phyloP scores from a whole-genome alignment of 2,113 vertebrate genomes.

The Eolophus roseicapilla region DNA sequence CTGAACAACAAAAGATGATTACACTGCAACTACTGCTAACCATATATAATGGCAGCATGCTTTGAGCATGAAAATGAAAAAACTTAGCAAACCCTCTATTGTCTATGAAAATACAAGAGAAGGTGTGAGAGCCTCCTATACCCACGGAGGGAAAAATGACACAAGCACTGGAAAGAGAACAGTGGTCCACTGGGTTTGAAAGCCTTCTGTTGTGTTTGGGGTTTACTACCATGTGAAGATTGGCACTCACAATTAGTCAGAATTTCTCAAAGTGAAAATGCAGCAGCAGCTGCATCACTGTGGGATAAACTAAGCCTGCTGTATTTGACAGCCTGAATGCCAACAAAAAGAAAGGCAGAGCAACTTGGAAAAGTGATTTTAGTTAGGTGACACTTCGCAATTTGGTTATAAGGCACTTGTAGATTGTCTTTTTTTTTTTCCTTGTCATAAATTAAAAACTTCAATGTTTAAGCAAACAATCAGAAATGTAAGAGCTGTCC shows the following conservation, averaged over 20 bases:
- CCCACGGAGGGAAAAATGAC: background rate
- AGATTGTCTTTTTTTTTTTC: background rate
- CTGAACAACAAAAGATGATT: background rate
- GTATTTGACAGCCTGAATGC: background rate
- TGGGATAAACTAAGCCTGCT: background rate
- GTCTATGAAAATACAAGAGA: background rate
- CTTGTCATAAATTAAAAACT: background rate
- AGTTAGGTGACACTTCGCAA: background rate
- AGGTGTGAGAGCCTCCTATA: background rate
- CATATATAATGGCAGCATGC: background rate
- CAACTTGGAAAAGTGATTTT: background rate
- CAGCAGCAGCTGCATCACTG: background rate
- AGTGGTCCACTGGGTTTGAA: background rate
- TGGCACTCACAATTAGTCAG: background rate
- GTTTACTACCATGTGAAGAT: background rate
- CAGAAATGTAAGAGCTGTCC: background rate
- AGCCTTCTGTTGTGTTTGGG: background rate
- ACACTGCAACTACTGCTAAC: background rate
- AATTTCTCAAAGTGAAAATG: background rate
- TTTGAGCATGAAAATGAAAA: background rate
- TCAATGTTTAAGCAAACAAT: background rate
- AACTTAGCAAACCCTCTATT: background rate
- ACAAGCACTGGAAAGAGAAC: background rate
- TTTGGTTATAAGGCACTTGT: background rate
- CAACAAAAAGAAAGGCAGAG: background rate